Base-by-base conservation (phyloP, 2,888 invertebrate genomes). In the Chorisops tibialis region DNA sequence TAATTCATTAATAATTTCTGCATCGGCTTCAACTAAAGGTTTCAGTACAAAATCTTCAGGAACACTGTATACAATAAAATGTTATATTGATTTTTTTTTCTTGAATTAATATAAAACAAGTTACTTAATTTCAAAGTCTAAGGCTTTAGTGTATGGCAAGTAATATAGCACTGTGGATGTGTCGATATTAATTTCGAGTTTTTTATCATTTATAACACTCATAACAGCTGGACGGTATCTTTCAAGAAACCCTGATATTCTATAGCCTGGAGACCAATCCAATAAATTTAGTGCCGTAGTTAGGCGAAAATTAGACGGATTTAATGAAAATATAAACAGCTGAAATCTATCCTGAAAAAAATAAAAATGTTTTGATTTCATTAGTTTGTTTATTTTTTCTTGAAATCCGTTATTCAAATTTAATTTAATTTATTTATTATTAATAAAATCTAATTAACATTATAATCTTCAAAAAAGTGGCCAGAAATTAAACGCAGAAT, bases 261-360 rank as follows among this genome's bases (percentile, higher is more conserved):
- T 75, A 24, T 70, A 69, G 2, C 76, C 73, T 0, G 60, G 63
- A 2, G 70, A 69, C 76, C 77, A 78, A 62, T 76, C 70, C 7
- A 79, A 61, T 16, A 72, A 63, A 1, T 63, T 52, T 21, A 78
- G 50, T n/a, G 73, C 73, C 51, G 63, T 66, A 47, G 61, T 65
- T n/a, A 77, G 64, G 14, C 67, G 63, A 12, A 67, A 69, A 51
- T 69, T 70, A 1, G 39, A 43, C 5, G 43, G 37, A 18, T 68
- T 68, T 24, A 77, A 62, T 4, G 71, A 71, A 16, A 75, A 74
- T 18, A 77, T 48, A 63, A 75, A 75, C 5, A 78, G 60, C 43
- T 77, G 75, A 70, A 77, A 76, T 14, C 77, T 73, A 67, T 78
- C 77, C 76, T 75, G 39, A 48, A 50, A 61, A 41, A 41, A 24